A percentile compares a stretch with the other conserved stretches of the same genome.
Evolutionary conservation across 2,113 vertebrate species (phyloP).

Genomic region (Tragelaphus strepsiceros): DNA sequence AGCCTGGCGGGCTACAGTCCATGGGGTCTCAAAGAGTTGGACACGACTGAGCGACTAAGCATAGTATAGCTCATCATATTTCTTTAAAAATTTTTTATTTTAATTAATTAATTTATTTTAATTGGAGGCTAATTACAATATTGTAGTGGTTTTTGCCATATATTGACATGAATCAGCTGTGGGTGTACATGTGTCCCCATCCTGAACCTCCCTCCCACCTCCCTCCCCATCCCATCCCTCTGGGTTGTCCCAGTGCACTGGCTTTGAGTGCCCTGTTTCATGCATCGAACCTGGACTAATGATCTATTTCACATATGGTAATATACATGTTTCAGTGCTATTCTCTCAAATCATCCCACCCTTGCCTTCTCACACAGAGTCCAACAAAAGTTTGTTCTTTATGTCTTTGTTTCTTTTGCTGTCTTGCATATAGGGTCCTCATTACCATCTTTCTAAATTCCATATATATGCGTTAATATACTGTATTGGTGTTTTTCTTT

Average conservation of each 20-base stretch:
- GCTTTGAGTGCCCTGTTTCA: background rate
- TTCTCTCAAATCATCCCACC: background rate
- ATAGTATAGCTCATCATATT: background rate
- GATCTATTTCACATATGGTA: background rate
- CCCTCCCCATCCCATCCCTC: background rate
- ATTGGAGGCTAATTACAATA: background rate
- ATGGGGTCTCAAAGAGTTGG: background rate
- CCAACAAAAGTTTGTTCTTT: background rate
- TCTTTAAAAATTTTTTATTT: background rate
- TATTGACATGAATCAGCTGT: background rate
- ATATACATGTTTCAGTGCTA: background rate
- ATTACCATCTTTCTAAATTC: background rate
- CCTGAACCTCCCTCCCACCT: background rate
- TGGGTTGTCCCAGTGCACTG: background rate
- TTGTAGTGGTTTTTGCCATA: background rate
- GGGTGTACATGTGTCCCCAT: background rate
- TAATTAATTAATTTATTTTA: background rate
- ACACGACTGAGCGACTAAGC: accelerated
- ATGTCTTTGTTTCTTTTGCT: background rate
- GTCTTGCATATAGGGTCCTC: background rate
- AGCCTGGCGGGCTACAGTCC: background rate
- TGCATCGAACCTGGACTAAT: background rate
- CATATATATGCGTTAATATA: background rate
- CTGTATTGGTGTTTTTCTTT: background rate
- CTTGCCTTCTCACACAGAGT: background rate